phyloP scores from a whole-genome alignment of 1,140 invertebrate species.

The Drosophila neocordata region DNA sequence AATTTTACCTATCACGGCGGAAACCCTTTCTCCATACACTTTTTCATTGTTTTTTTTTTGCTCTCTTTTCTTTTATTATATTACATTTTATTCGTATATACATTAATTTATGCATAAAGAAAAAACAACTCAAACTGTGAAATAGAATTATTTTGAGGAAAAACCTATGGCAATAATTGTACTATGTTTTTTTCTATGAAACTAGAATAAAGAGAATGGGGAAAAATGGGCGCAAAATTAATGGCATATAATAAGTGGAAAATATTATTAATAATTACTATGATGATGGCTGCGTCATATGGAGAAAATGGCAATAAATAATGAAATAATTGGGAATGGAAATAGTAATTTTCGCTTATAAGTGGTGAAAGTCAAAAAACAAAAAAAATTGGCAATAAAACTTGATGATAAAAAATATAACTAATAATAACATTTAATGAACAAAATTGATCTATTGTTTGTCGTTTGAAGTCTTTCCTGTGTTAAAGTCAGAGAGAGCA shows the following conservation, averaged over 20 bases:
- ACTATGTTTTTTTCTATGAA: constrained; percentile 35
- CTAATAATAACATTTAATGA: neutral
- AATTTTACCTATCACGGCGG: constrained; percentile 18
- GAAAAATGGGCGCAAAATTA: constrained; percentile 40
- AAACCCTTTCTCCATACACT: constrained; percentile 19
- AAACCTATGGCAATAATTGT: constrained; percentile 51
- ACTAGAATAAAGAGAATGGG: constrained; percentile 33
- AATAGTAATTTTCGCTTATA: constrained; percentile 11
- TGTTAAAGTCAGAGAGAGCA: no score
- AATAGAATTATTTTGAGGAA: constrained; percentile 43
- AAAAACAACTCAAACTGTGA: constrained; percentile 64
- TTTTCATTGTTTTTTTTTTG: constrained; percentile 16
- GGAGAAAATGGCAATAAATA: constrained; percentile 27
- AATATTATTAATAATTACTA: constrained; percentile 40
- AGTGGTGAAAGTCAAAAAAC: constrained; percentile 26
- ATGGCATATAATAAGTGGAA: constrained; percentile 39
- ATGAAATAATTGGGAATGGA: constrained; percentile 20
- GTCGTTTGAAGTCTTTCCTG: no score
- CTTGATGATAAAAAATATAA: neutral
- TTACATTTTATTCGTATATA: constrained; percentile 20
- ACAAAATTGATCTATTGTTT: neutral
- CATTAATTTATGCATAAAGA: constrained; percentile 69
- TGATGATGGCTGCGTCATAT: constrained; percentile 22
- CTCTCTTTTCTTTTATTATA: neutral
- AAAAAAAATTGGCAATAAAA: neutral